Evolutionary conservation across 2,888 invertebrate genomes (phyloP).

Genomic region (Sinhomidia bicolor): DNA sequence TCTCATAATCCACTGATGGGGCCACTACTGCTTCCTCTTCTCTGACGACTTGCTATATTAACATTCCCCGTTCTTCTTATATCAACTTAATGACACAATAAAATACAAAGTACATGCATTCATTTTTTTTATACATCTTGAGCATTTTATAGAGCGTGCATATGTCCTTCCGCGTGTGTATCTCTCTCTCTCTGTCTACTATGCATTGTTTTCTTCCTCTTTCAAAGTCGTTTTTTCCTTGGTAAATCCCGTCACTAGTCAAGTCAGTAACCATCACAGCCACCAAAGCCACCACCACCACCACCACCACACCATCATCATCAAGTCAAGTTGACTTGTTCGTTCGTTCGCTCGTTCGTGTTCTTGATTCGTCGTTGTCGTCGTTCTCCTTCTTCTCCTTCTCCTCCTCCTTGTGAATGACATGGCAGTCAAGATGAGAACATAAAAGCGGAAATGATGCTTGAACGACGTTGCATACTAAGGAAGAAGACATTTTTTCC

Average conservation of each 20-base stretch:
- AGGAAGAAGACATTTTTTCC: conserved; percentile 71
- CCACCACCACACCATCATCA: neutral
- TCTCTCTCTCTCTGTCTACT: neutral
- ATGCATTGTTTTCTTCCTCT: too few species aligned
- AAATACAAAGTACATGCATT: neutral
- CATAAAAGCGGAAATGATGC: conserved; percentile 74
- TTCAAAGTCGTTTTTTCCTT: too few species aligned
- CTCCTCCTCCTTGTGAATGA: conserved; percentile 16
- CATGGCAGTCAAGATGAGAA: conserved; percentile 51
- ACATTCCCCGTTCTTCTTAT: neutral
- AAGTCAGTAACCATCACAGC: neutral
- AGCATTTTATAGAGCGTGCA: conserved; percentile 5
- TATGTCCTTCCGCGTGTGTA: neutral
- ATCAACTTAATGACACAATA: neutral
- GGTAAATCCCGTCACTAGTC: neutral
- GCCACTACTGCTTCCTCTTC: conserved; percentile 37
- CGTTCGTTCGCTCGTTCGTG: neutral
- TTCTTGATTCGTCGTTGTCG: neutral
- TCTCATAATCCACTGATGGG: conserved; percentile 71
- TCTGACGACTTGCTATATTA: conserved; percentile 14
- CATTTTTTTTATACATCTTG: neutral
- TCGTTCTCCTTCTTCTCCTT: neutral
- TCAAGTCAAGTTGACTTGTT: neutral
- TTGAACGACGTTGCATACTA: conserved; percentile 65
- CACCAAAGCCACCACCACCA: neutral